These are phyloP conservation scores for Rhogogaster chlorosoma DNA, from an alignment of 2,888 invertebrate species.

Conservation along the genomic window DNA sequence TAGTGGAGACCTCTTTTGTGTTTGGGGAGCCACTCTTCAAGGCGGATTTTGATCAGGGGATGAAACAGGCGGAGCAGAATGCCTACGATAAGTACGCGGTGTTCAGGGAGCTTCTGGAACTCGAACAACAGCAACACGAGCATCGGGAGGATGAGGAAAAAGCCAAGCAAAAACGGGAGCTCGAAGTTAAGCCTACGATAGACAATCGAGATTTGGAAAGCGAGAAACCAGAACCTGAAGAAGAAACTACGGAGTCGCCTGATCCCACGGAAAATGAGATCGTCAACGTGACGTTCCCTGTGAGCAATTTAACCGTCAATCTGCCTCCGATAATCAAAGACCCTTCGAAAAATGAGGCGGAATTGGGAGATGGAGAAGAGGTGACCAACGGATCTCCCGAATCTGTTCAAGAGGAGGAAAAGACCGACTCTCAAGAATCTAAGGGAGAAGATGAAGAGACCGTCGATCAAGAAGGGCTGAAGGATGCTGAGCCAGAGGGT, in stretches of 20 bases:
- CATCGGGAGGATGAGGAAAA: conserved; percentile 71
- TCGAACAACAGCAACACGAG: conserved; percentile 78
- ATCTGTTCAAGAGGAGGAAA: conserved; percentile 46
- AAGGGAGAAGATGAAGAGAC: conserved; percentile 24
- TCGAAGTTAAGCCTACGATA: conserved; percentile 71
- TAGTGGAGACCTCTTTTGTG: conserved; percentile 61
- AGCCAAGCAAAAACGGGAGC: conserved; percentile 66
- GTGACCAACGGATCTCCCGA: conserved; percentile 38
- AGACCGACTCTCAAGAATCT: conserved; percentile 46
- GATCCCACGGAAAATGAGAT: conserved; percentile 74
- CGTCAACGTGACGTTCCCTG: conserved; percentile 46
- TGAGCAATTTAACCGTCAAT: conserved; percentile 67
- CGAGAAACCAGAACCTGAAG: conserved; percentile 59
- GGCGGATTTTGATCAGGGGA: conserved; percentile 83
- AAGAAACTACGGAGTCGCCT: conserved; percentile 59
- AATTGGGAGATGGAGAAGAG: conserved; percentile 44
- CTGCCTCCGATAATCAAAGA: conserved; percentile 65
- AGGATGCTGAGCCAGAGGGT: conserved; percentile 53
- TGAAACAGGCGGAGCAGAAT: conserved; percentile 78
- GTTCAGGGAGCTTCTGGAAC: conserved; percentile 90
- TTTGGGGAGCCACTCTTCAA: conserved; percentile 80
- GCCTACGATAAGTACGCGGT: conserved; percentile 92
- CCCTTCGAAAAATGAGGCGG: conserved; percentile 47
- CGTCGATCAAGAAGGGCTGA: conserved; percentile 42
- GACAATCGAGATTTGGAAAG: conserved; percentile 54